phyloP scores from a whole-genome alignment of 2,113 vertebrate species.

The Cryptomyrus ogoouensis region DNA sequence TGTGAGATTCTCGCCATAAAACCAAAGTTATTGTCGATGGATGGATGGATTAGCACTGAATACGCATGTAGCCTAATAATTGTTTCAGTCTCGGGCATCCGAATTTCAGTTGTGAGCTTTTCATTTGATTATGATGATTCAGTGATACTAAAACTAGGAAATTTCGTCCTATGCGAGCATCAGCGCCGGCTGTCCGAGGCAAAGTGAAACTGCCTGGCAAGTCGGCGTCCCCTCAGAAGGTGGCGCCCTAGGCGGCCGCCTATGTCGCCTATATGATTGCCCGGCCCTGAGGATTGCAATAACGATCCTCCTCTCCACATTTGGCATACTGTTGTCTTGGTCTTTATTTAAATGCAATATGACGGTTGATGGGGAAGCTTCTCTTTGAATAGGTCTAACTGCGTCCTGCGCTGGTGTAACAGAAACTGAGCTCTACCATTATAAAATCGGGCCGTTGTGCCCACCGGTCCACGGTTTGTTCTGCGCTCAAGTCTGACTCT shows the following conservation, averaged over 20 bases:
- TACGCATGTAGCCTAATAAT: neutral
- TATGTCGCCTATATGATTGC: neutral
- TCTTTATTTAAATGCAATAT: neutral
- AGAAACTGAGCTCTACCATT: neutral
- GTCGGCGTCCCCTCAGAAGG: too few species aligned
- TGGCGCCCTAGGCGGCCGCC: neutral
- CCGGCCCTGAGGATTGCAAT: neutral
- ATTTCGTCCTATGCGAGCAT: neutral
- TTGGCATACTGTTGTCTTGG: neutral
- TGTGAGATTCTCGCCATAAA: neutral
- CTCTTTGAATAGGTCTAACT: neutral
- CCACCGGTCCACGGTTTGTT: neutral
- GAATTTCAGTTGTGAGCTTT: neutral
- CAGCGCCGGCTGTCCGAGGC: neutral
- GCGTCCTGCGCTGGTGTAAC: neutral
- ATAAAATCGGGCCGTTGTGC: neutral
- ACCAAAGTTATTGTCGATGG: neutral
- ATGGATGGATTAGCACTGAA: neutral
- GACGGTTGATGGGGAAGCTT: neutral
- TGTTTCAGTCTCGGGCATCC: neutral
- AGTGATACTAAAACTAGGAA: neutral
- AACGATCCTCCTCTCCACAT: neutral
- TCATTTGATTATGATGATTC: neutral
- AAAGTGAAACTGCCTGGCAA: neutral
- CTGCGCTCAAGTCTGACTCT: neutral